Evolutionary conservation across 2,797 vertebrate species (phyloP).

Genomic region (Monodelphis domestica): DNA sequence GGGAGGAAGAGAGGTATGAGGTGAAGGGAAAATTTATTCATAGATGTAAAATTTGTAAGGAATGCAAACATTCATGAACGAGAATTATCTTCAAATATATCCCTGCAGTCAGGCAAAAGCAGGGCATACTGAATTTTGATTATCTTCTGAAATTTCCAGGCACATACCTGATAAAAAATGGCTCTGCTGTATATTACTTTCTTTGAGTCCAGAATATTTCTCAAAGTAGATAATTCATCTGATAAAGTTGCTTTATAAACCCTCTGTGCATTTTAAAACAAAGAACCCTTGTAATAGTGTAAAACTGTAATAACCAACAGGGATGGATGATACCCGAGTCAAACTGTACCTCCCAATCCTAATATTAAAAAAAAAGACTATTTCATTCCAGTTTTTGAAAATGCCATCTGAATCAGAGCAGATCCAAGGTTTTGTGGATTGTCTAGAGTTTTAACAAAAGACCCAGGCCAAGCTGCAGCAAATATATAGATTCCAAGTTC

Average conservation of each 20-base stretch:
- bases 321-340: slow-evolving; percentile 26
- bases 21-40: slow-evolving; percentile 52
- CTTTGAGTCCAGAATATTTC: slow-evolving; percentile 52
- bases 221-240: slow-evolving; percentile 65
- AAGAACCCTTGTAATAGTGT: slow-evolving; percentile 38
- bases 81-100: slow-evolving; percentile 58
- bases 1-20: slow-evolving; percentile 24
- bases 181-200: slow-evolving; percentile 56
- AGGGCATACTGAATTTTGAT: slow-evolving; percentile 58
- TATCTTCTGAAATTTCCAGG: slow-evolving; percentile 63
- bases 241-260: slow-evolving; percentile 56
- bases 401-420: slow-evolving; percentile 18
- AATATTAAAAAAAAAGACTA: slow-evolving; percentile 39
- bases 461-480: slow-evolving; percentile 25
- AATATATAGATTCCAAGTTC: neutral
- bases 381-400: slow-evolving; percentile 58
- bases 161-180: slow-evolving; percentile 49
- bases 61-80: slow-evolving; percentile 47
- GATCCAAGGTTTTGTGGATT: slow-evolving; percentile 33
- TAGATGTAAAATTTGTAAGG: slow-evolving; percentile 49
- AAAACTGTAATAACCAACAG: slow-evolving; percentile 47
- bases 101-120: slow-evolving; percentile 49
- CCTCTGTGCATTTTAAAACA: slow-evolving; percentile 50
- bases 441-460: slow-evolving; percentile 47
- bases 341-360: slow-evolving; percentile 30